These are phyloP conservation scores for Bufo gargarizans DNA, from an alignment of 2,113 vertebrate species.

Conservation along the genomic window DNA sequence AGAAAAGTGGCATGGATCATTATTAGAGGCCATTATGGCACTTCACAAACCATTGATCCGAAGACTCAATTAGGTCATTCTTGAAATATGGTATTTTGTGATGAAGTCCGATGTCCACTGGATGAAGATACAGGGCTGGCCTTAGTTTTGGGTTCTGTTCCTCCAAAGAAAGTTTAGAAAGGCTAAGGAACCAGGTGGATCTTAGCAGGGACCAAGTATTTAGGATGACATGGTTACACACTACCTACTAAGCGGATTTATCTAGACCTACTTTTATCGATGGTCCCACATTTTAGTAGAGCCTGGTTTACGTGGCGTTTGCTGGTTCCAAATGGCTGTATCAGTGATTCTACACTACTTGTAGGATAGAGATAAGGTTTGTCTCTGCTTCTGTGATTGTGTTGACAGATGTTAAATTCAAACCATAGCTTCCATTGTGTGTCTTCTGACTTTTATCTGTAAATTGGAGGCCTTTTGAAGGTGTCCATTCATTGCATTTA, in stretches of 20 bases:
- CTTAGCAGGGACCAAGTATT: not conserved
- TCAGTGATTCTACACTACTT: not conserved
- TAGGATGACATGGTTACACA: not conserved
- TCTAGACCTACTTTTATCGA: not conserved
- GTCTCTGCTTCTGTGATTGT: not conserved
- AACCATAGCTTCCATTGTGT: conserved; percentile 22
- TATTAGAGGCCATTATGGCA: conserved; percentile 24
- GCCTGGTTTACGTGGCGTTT: not conserved
- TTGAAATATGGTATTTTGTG: not conserved
- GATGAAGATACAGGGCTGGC: not conserved
- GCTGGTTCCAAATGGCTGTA: not conserved
- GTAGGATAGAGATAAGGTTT: not conserved
- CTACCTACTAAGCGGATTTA: not conserved
- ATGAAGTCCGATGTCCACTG: not conserved
- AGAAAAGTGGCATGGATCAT: not conserved
- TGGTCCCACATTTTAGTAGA: not conserved
- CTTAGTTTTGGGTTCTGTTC: not conserved
- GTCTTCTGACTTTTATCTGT: conserved; percentile 45
- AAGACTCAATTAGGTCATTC: conserved; percentile 7
- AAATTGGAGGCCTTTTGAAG: conserved; percentile 49
- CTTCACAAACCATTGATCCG: not conserved
- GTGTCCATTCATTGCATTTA: conserved; percentile 76
- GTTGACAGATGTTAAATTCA: conserved; percentile 19
- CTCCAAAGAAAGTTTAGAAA: not conserved
- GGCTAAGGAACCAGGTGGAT: not conserved